Percentiles rank a stretch among this genome's conserved stretches.
These are phyloP conservation scores for Nasua narica DNA, from an alignment of 2,797 vertebrate genomes.

Conservation along the genomic window DNA sequence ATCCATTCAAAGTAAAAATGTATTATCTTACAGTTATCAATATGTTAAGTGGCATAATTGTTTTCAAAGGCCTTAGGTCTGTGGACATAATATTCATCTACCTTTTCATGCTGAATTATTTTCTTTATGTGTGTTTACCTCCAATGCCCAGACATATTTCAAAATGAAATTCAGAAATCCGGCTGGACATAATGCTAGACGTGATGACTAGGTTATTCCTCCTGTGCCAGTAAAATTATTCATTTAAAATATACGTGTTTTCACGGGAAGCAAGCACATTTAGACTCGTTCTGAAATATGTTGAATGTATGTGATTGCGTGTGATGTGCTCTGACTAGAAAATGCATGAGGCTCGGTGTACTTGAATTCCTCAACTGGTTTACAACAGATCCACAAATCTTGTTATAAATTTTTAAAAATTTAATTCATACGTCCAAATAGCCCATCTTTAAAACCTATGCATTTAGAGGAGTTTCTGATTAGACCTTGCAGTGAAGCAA, in stretches of 20 bases:
- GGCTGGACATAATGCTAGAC: neutral
- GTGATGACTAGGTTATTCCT: neutral
- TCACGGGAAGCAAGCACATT: neutral
- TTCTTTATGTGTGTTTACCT: slow-evolving; percentile 36
- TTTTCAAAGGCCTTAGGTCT: neutral
- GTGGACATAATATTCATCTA: neutral
- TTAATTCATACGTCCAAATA: neutral
- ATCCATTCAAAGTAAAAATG: neutral
- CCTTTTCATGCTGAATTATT: slow-evolving; percentile 35
- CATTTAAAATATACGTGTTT: neutral
- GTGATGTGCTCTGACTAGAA: neutral
- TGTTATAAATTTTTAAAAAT: neutral
- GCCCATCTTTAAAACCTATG: neutral
- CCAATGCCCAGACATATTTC: neutral
- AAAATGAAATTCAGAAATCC: slow-evolving; percentile 53
- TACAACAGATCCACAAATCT: neutral
- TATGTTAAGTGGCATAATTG: neutral
- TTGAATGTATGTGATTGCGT: neutral
- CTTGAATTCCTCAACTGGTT: neutral
- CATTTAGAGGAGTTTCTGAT: slow-evolving; percentile 20
- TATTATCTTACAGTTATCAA: neutral
- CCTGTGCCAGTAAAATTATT: slow-evolving; percentile 31
- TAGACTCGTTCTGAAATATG: neutral
- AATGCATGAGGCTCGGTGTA: neutral
- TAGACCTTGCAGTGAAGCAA: neutral